Evolutionary conservation across 2,113 vertebrate species (phyloP).

Genomic region (Equus przewalskii): DNA sequence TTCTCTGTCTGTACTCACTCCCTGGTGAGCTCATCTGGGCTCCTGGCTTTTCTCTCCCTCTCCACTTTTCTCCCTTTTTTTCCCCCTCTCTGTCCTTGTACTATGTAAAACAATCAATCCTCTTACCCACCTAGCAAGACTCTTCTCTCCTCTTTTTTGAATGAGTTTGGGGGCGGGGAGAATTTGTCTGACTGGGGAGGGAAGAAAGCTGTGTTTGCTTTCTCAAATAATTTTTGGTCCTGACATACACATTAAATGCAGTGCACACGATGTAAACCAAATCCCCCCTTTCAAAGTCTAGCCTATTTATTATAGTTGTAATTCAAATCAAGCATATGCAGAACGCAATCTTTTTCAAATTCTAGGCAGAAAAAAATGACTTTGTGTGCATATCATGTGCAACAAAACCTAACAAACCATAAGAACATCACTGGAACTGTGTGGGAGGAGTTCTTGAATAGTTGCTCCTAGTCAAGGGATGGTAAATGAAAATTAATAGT

Average conservation of each 20-base stretch:
- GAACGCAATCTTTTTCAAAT: conserved; percentile 60
- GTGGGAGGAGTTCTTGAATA: background rate
- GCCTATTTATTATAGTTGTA: conserved; percentile 31
- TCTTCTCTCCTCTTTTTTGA: background rate
- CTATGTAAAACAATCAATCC: background rate
- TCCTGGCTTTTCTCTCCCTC: background rate
- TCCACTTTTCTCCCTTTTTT: background rate
- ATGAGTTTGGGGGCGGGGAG: background rate
- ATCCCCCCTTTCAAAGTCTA: conserved; percentile 9
- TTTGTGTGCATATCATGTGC: conserved; percentile 51
- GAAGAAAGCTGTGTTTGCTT: background rate
- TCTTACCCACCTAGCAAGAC: background rate
- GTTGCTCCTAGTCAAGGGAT: conserved; percentile 21
- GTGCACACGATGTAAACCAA: background rate
- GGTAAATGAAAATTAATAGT: background rate
- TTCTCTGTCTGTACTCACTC: background rate
- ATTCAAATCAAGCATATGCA: conserved; percentile 62
- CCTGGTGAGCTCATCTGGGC: background rate
- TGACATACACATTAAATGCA: background rate
- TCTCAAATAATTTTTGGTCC: background rate
- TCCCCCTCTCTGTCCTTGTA: background rate
- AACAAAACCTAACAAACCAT: conserved; percentile 11
- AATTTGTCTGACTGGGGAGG: background rate
- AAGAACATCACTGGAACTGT: background rate
- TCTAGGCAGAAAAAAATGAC: conserved; percentile 19